phyloP scores from a whole-genome alignment of 2,888 invertebrate genomes.

The Nephrotoma flavescens region DNA sequence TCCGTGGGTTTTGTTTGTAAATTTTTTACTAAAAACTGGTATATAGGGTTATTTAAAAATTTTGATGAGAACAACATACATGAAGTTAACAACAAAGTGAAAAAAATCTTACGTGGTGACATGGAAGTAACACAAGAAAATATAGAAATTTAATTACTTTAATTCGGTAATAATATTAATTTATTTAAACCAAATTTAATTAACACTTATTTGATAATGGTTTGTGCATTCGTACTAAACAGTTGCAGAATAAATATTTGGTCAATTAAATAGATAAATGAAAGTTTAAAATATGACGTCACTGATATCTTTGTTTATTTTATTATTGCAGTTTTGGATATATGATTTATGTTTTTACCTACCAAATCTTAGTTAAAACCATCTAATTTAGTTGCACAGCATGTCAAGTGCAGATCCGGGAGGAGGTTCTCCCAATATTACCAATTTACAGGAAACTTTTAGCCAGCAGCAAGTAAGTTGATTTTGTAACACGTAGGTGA shows the following conservation, averaged over 20 bases:
- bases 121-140: not conserved
- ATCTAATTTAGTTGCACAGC: not conserved
- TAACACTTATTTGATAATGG: not conserved
- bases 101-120: slow-evolving; percentile 4
- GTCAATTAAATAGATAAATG: not conserved
- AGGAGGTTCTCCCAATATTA: slow-evolving; percentile 9
- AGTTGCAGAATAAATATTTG: not conserved
- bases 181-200: not conserved
- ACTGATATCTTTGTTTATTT: not conserved
- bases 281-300: not conserved
- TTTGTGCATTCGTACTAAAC: not conserved
- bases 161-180: not conserved
- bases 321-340: not conserved
- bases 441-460: slow-evolving; percentile 14
- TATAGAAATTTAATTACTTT: not conserved
- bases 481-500: not conserved
- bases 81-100: slow-evolving; percentile 1
- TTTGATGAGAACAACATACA: not conserved
- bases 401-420: slow-evolving; percentile 10
- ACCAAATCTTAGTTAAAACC: not conserved
- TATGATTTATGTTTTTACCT: not conserved
- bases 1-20: no score
- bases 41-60: not conserved
- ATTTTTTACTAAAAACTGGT: not conserved
- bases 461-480: slow-evolving; percentile 15